These are phyloP conservation scores for Theristicus caerulescens DNA, from an alignment of 2,113 vertebrate genomes.

Conservation along the genomic window DNA sequence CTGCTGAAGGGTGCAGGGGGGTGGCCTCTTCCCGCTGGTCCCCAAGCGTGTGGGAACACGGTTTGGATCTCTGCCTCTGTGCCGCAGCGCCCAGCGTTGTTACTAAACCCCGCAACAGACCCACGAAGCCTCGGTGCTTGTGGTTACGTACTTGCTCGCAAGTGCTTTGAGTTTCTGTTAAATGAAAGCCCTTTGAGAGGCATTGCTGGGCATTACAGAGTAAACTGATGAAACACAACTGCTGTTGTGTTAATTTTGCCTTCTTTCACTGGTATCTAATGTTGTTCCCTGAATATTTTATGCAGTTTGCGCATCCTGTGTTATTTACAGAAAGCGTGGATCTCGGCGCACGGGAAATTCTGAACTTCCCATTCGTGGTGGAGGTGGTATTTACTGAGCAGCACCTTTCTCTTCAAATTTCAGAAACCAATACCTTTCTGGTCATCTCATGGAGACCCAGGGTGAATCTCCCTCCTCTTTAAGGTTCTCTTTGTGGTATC, in stretches of 20 bases:
- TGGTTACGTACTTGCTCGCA: fast-evolving
- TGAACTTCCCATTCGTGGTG: fast-evolving
- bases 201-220: neutral
- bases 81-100: fast-evolving
- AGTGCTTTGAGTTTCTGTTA: neutral
- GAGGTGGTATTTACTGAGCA: neutral
- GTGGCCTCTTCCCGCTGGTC: neutral
- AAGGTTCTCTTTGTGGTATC: neutral
- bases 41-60: neutral
- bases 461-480: neutral
- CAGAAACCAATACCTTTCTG: neutral
- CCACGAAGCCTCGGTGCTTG: neutral
- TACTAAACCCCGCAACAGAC: neutral
- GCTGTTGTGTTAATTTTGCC: neutral
- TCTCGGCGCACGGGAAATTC: neutral
- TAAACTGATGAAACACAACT: fast-evolving
- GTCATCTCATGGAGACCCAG: neutral
- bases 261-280: fast-evolving
- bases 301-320: neutral
- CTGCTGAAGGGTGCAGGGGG: neutral
- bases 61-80: neutral
- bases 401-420: neutral
- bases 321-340: neutral
- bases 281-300: neutral
- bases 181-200: neutral